Conservation (phyloP, 2,797 vertebrate species). For the Eulemur albifrons region DNA sequence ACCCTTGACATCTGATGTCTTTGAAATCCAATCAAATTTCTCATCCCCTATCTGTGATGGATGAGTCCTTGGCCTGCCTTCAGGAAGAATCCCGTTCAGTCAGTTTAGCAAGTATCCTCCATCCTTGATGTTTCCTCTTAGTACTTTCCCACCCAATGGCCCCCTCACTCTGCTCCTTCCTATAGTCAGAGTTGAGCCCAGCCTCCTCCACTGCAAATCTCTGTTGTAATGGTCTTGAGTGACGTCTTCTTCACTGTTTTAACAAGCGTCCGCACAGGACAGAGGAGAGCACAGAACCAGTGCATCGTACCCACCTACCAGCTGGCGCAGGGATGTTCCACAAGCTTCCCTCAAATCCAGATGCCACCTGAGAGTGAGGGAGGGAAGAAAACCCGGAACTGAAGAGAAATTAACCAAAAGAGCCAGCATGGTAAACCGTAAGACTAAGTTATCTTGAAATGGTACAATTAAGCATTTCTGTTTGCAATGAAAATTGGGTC, state of each 20-base stretch:
- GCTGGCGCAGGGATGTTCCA: neutral
- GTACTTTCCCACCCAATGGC: neutral
- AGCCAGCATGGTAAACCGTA: neutral
- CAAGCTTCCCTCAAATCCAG: neutral
- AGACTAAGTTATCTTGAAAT: neutral
- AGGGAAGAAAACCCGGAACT: neutral
- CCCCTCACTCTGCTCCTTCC: neutral
- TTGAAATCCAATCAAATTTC: neutral
- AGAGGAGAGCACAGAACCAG: neutral
- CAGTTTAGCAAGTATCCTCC: neutral
- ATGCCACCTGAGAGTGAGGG: neutral
- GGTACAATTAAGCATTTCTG: neutral
- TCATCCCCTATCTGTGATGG: neutral
- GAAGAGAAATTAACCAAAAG: neutral
- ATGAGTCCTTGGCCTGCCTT: neutral
- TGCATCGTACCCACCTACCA: neutral
- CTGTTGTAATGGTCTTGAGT: neutral
- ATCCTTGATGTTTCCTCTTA: neutral
- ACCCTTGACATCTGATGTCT: neutral
- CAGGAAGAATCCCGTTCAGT: neutral
- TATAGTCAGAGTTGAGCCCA: neutral
- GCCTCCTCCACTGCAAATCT: neutral
- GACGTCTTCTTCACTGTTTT: neutral
- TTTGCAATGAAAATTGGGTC: neutral
- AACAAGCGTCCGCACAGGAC: neutral